phyloP scores from a whole-genome alignment of 2,113 vertebrate genomes.

The Phocoena sinus region DNA sequence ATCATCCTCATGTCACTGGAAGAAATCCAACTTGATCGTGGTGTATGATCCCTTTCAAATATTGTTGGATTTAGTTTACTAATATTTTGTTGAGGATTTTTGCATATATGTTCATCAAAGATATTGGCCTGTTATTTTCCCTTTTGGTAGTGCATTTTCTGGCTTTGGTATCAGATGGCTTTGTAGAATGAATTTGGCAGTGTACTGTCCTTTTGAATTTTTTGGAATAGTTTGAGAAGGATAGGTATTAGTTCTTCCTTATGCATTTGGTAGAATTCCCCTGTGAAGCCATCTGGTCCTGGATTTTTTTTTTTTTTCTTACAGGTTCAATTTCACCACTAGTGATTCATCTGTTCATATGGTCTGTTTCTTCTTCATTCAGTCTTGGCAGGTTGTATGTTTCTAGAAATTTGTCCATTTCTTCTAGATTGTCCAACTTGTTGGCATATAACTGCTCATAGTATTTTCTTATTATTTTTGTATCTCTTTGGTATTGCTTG shows the following conservation, averaged over 20 bases:
- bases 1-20: not conserved
- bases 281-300: not conserved
- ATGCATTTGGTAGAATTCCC: not conserved
- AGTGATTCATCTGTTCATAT: not conserved
- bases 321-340: not conserved
- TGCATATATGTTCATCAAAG: not conserved
- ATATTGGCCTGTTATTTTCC: not conserved
- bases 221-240: not conserved
- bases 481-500: not conserved
- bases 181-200: not conserved
- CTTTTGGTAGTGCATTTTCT: not conserved
- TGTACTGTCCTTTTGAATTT: not conserved
- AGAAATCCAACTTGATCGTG: not conserved
- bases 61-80: not conserved
- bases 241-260: not conserved
- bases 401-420: not conserved
- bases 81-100: not conserved
- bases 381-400: not conserved
- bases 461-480: not conserved
- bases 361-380: not conserved
- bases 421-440: not conserved
- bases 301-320: not conserved
- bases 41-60: not conserved
- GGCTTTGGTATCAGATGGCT: not conserved
- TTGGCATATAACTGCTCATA: not conserved